Conservation (phyloP, 2,797 vertebrate genomes). For the Anomalospiza imberbis region DNA sequence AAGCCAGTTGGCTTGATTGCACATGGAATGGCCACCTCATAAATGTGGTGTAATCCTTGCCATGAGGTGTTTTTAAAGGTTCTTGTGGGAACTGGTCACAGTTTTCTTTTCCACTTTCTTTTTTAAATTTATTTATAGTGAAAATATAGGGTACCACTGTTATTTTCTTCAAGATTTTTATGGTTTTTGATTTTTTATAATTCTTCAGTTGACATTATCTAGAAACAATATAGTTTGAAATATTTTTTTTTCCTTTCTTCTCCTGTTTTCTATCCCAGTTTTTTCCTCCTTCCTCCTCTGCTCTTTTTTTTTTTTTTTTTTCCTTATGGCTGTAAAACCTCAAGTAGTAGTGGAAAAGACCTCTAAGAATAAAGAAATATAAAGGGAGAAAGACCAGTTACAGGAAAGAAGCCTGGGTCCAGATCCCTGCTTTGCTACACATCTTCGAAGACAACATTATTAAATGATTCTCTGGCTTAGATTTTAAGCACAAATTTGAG, state of each 20-base stretch:
- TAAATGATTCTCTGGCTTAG: neutral
- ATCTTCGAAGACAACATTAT: neutral
- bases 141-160: neutral
- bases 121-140: neutral
- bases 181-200: neutral
- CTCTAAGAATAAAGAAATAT: neutral
- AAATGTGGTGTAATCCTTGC: constrained; percentile 25
- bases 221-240: neutral
- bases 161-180: neutral
- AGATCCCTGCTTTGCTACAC: neutral
- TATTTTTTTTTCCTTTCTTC: neutral
- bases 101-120: neutral
- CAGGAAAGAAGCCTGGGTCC: neutral
- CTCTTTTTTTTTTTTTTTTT: neutral
- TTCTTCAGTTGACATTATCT: neutral
- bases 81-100: neutral
- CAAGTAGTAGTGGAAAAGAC: neutral
- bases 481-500: neutral
- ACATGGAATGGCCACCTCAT: constrained; percentile 15
- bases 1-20: neutral
- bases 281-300: neutral
- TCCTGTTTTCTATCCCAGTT: neutral
- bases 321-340: neutral
- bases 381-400: neutral
- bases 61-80: neutral